Percentiles rank a stretch among this genome's conserved stretches.
phyloP scores from a whole-genome alignment of 2,888 invertebrate genomes.

The Amblyjoppa fuscipennis region DNA sequence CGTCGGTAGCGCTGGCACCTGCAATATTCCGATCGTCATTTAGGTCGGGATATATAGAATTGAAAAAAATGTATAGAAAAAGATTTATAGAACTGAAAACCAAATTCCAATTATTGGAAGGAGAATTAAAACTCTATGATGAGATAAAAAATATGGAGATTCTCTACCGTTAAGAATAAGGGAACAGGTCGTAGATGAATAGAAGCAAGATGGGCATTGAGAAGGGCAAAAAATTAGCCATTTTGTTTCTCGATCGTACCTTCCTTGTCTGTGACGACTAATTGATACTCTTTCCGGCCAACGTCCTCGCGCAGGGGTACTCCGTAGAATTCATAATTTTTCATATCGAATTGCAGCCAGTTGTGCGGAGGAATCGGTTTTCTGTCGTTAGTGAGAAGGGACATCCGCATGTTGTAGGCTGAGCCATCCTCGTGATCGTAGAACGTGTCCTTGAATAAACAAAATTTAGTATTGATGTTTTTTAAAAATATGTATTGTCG shows the following conservation, averaged over 20 bases:
- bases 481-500: neutral
- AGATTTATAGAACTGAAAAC: neutral
- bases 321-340: constrained; percentile 96
- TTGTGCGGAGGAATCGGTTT: constrained; percentile 89
- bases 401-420: constrained; percentile 90
- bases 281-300: constrained; percentile 91
- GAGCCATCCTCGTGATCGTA: constrained; percentile 95
- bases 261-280: constrained; percentile 86
- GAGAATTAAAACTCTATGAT: no score
- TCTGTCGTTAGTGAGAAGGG: constrained; percentile 91
- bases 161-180: no score
- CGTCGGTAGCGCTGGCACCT: constrained; percentile 90
- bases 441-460: constrained; percentile 91
- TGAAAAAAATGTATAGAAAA: neutral
- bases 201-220: no score
- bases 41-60: neutral
- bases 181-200: no score
- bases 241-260: constrained; percentile 65
- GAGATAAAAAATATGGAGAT: neutral
- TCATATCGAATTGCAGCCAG: constrained; percentile 96
- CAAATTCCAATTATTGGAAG: no score
- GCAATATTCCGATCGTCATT: constrained; percentile 40
- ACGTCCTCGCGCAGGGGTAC: constrained; percentile 91
- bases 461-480: neutral
- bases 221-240: neutral